phyloP scores from a whole-genome alignment of 2,113 vertebrate genomes.

The Pelmatolapia mariae region DNA sequence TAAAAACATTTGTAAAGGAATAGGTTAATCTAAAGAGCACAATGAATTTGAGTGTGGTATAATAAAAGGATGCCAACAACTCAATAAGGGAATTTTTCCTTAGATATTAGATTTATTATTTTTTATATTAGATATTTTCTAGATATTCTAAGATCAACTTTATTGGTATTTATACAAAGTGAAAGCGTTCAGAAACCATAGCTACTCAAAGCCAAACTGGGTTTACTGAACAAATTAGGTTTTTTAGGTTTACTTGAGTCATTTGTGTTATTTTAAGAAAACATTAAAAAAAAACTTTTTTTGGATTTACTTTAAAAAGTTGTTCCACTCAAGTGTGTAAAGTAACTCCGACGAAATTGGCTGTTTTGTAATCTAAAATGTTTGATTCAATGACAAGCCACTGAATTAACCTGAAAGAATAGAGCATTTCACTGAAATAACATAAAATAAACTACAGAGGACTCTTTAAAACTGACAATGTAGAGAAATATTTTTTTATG shows the following conservation, averaged over 20 bases:
- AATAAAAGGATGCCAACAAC: background rate
- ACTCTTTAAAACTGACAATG: background rate
- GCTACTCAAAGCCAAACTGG: background rate
- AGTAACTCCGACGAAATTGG: background rate
- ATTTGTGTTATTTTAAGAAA: background rate
- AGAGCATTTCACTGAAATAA: background rate
- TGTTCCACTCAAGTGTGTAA: background rate
- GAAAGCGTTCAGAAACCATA: background rate
- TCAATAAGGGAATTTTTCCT: background rate
- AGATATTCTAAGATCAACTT: background rate
- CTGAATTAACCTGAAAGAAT: background rate
- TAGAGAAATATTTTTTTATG: background rate
- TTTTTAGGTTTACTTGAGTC: background rate
- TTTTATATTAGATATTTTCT: background rate
- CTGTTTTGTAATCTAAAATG: background rate
- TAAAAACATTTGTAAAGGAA: background rate
- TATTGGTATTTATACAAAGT: background rate
- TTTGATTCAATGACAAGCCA: background rate
- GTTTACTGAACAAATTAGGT: background rate
- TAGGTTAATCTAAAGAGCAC: background rate
- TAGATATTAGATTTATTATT: background rate
- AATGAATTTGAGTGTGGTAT: background rate
- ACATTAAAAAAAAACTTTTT: fast-evolving
- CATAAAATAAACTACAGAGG: background rate
- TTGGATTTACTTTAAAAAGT: background rate